phyloP scores from a whole-genome alignment of 1,140 invertebrate species.

The Bombus pascuorum region DNA sequence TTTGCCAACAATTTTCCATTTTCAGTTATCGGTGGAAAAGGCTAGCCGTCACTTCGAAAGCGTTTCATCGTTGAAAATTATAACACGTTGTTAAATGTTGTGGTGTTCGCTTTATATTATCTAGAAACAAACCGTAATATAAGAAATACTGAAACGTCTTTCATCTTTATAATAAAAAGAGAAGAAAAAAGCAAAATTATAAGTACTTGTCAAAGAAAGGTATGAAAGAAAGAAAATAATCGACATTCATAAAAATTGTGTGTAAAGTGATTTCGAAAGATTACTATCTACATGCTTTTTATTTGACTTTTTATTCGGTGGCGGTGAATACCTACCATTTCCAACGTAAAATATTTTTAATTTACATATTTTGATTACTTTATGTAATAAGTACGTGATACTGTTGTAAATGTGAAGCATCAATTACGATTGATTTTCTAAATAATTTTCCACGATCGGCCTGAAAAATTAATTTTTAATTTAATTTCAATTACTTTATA shows the following conservation, averaged over 20 bases:
- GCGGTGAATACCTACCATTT: too few species aligned
- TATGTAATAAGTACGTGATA: background rate
- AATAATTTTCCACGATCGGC: background rate
- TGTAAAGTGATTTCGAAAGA: background rate
- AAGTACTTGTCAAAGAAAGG: background rate
- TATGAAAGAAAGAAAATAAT: background rate
- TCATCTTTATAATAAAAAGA: background rate
- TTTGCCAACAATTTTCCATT: conserved; percentile 55
- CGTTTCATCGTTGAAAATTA: background rate
- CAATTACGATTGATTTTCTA: background rate
- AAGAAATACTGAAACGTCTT: background rate
- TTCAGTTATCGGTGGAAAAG: conserved; percentile 65
- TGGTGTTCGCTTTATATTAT: background rate
- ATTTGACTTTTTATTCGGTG: background rate
- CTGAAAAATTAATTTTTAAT: background rate
- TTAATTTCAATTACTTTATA: background rate
- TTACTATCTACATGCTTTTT: background rate
- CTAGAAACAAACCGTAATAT: background rate
- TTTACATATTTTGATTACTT: background rate
- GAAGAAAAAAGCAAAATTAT: background rate
- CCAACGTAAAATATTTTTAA: background rate
- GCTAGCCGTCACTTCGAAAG: conserved; percentile 24
- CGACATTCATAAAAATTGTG: background rate
- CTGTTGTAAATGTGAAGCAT: background rate
- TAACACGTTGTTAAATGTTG: background rate